Evolutionary conservation across 64 coral and sea anemone species (phyloP), one percentile per base, ranked within the genome.

Genomic region (Actinia equina): DNA sequence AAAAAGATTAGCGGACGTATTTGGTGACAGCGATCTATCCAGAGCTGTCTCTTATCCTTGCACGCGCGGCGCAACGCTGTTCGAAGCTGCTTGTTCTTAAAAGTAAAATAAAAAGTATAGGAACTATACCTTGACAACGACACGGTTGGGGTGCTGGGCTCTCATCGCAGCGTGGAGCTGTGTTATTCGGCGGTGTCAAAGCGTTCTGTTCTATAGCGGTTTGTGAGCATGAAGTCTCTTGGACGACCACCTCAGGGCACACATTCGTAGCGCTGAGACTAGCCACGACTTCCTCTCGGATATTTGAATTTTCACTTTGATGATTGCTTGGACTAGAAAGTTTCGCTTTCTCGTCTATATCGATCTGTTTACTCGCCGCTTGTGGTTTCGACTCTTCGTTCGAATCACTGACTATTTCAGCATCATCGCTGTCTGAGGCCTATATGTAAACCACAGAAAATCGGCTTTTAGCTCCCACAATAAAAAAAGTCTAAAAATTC

Each of bases 81-180:
- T 74, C 69, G 25, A 30, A 37, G 11, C 7, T 41, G 27, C 14
- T 49, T 51, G 49, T 51, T 81, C 44, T 79, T 52, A 46, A 18
- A 16, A 81, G 23, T 81, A 81, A 52, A 81, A 51, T 81, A 81
- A 74, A 49, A 22, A n/a, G 44, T 19, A 11, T 7, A 1, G 17
- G 52, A 19, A 49, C 44, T 52, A 88, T 96, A 96, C 94, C 94
- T 93, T 89, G 91, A 89, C 94, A 96, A 89, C 87, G 79, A 71
- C 94, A 96, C 54, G 91, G 84, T 84, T 91, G 91, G 91, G 88
- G 88, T 54, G 88, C 91, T 17, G 87, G 86, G 86, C 88, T 90
- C 87, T 78, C 83, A 20, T 91, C 94, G 27, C 91, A 84, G 94
- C 91, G 71, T 78, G 91, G 88, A 74, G 76, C 81, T 61, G 91